Percentiles rank a stretch among this genome's conserved stretches.
Conservation (phyloP, 92 coral and sea anemone species). For the Montipora capitata region DNA sequence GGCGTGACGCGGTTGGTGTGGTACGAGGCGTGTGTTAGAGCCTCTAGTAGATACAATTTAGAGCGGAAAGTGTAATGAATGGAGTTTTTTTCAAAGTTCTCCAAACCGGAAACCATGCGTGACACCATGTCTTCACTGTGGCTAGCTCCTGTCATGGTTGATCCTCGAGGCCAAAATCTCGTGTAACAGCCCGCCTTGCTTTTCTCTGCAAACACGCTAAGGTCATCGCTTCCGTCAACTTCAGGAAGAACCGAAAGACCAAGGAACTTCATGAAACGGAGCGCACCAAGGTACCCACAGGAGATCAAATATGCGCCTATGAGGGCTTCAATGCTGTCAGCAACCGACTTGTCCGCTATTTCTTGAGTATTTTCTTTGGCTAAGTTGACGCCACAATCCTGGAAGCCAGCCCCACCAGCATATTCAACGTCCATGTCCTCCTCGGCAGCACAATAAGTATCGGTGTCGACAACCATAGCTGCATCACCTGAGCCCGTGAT, state of each 20-base stretch:
- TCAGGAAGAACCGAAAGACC: conserved; percentile 83
- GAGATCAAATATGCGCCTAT: conserved; percentile 92
- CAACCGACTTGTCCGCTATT: conserved; percentile 95
- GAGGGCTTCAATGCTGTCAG: conserved; percentile 95
- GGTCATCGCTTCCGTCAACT: neutral
- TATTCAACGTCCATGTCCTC: conserved; percentile 37
- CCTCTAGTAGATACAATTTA: conserved; percentile 86
- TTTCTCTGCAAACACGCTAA: neutral
- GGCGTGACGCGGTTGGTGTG: conserved; percentile 83
- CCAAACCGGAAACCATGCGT: conserved; percentile 66
- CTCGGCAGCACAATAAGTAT: neutral
- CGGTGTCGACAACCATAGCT: conserved; percentile 10
- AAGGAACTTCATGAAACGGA: conserved; percentile 84
- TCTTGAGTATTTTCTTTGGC: conserved; percentile 63
- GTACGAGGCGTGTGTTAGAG: conserved; percentile 94
- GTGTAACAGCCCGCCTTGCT: conserved; percentile 45
- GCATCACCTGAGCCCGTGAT: neutral
- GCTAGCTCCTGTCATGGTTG: neutral
- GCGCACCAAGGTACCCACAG: conserved; percentile 92
- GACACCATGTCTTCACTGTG: conserved; percentile 20
- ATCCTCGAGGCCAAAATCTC: conserved; percentile 2
- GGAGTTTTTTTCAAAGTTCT: conserved; percentile 68
- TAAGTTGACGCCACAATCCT: neutral
- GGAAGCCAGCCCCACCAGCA: neutral
- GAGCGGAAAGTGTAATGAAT: conserved; percentile 80